Evolutionary conservation across 2,888 invertebrate genomes (phyloP).

Genomic region (Siphlonurus alternatus): DNA sequence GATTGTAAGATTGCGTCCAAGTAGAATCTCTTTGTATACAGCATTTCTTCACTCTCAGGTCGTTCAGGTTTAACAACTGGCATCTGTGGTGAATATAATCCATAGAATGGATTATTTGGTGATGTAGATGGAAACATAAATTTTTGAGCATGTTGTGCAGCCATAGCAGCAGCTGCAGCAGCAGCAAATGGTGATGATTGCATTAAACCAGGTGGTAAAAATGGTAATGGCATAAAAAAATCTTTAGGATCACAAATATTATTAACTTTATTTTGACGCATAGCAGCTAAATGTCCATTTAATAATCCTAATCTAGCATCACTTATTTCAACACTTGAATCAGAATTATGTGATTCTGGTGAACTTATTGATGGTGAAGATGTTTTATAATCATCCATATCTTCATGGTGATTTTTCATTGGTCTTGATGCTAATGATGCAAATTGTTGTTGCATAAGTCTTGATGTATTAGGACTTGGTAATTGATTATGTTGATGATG

Average conservation of each 20-base stretch:
- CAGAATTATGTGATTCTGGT: constrained; percentile 69
- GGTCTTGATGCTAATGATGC: neutral
- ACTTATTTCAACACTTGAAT: constrained; percentile 42
- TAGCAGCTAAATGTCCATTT: no score
- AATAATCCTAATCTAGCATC: constrained; percentile 11
- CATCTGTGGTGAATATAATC: neutral
- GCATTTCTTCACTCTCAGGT: constrained; percentile 26
- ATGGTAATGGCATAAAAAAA: constrained; percentile 3
- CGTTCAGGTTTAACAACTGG: neutral
- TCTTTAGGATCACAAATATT: neutral
- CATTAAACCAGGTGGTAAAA: neutral
- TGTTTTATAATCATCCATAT: constrained; percentile 56
- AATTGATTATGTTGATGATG: no score
- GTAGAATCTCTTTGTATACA: constrained; percentile 51
- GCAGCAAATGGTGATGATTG: neutral
- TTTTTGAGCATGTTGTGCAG: neutral
- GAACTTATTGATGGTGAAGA: constrained; percentile 59
- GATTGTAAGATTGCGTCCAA: constrained; percentile 58
- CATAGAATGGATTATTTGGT: neutral
- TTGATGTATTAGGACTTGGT: neutral
- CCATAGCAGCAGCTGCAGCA: neutral
- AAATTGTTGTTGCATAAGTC: neutral
- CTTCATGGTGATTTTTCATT: constrained; percentile 16
- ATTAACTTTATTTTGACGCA: no score
- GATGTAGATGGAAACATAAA: neutral